Evolutionary conservation across 2,797 vertebrate species (phyloP).

Genomic region (Esox masquinongy): DNA sequence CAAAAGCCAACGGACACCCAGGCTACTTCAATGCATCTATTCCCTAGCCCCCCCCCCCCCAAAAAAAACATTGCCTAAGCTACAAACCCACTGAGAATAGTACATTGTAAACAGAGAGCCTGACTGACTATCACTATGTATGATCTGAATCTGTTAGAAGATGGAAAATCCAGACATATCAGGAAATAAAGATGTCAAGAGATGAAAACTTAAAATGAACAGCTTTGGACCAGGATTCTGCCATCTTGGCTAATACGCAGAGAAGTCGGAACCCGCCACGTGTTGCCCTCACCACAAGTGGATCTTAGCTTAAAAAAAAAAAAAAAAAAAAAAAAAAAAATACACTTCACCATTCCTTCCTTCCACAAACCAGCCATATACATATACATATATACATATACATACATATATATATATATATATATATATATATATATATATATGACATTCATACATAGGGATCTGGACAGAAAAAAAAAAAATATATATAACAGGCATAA

Average conservation of each 20-base stretch:
- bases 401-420: too few relatives aligned
- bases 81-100: slow-evolving; percentile 52
- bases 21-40: slow-evolving; percentile 14
- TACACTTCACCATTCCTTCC: slow-evolving; percentile 47
- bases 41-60: slow-evolving; percentile 9
- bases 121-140: slow-evolving; percentile 71
- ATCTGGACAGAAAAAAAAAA: slow-evolving; percentile 32
- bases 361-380: slow-evolving; percentile 39
- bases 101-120: slow-evolving; percentile 78
- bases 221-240: slow-evolving; percentile 71
- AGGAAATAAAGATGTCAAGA: slow-evolving; percentile 34
- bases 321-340: slow-evolving; percentile 60
- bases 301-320: slow-evolving; percentile 58
- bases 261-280: not conserved
- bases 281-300: slow-evolving; percentile 47
- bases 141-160: slow-evolving; percentile 59
- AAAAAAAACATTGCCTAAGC: slow-evolving; percentile 21
- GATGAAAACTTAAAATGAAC: slow-evolving; percentile 58
- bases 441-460: not conserved
- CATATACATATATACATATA: too few relatives aligned
- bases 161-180: slow-evolving; percentile 39
- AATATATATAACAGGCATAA: slow-evolving; percentile 45
- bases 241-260: slow-evolving; percentile 52
- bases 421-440: too few relatives aligned
- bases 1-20: not conserved